Evolutionary conservation across 92 coral and sea anemone genomes (phyloP).

Genomic region (Metridium senile): DNA sequence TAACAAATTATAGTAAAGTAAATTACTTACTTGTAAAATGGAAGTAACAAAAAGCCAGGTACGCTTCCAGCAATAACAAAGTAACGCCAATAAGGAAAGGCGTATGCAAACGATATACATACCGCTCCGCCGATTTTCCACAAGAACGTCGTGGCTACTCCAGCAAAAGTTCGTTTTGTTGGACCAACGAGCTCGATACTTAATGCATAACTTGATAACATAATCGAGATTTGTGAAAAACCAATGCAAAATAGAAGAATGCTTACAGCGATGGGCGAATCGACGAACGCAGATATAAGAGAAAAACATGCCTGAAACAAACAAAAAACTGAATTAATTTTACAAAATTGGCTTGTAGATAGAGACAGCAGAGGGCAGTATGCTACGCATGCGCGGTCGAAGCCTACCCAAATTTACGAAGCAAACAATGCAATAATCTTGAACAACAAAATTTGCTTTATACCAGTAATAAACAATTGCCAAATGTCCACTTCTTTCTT

Average conservation of each 20-base stretch:
- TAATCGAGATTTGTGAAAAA: background rate
- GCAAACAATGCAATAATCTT: background rate
- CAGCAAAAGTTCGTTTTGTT: constrained; percentile 2
- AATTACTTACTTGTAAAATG: background rate
- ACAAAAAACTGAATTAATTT: background rate
- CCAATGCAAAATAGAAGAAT: background rate
- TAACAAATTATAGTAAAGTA: background rate
- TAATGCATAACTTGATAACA: background rate
- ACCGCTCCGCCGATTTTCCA: background rate
- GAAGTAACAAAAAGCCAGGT: background rate
- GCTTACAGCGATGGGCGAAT: background rate
- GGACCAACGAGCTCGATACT: background rate
- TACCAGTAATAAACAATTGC: constrained; percentile 1
- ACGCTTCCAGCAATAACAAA: background rate
- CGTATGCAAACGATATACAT: background rate
- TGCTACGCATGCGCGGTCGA: background rate
- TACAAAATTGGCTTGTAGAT: too few relatives aligned
- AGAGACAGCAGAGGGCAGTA: too few relatives aligned
- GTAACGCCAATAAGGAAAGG: constrained; percentile 1
- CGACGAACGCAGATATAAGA: background rate
- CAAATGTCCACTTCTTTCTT: constrained; percentile 8
- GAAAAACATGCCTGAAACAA: constrained; percentile 3
- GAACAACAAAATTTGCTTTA: background rate
- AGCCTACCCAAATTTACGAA: background rate
- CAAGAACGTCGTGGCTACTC: background rate